Evolutionary conservation across 1,140 invertebrate genomes (phyloP), one percentile per base, ranked within the genome.

Genomic region (Aphidius ervi): DNA sequence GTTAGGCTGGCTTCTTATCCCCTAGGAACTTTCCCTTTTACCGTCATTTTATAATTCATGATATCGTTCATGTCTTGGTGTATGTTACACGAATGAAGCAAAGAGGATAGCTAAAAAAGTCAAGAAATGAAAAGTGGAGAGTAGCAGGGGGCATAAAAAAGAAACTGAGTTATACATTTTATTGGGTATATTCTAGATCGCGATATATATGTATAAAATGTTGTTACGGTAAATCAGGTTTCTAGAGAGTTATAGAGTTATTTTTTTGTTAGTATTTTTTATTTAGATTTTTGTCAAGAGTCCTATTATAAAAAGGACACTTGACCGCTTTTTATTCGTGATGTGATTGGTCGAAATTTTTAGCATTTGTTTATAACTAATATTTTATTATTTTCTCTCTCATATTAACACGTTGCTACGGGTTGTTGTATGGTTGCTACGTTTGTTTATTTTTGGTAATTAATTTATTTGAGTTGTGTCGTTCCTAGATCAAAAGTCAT

Each of bases 21-120:
- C 52, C 9, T 16, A 5, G 52, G 16, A 65, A 65, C 61, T 65
- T 65, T 65, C 63, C 60, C 63, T 65, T 65, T 65, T 65, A 65
- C 63, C 48, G 61, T 59, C 48, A 62, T 59, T 65, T 62, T 62
- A 65, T 65, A 65, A 65, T 65, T 65, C 63, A 65, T 62, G 63
- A 62, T 54, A 37, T 47, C 56, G 55, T 57, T 47, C 43, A 41
- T 62, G 60, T 62, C 45, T 62, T 43, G 55, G 47, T 62, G 60
- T 62, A 62, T 56, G 60, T 62, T 57, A 62, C 55, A 57, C 46
- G 55, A 62, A 40, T 42, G 55, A 55, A 55, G 55, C 46, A 53
- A 62, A 52, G 42, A 46, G 55, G 55, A 43, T 49, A 31, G 2
- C 23, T 1, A 31, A 4, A 31, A 31, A 31, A 31, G 4, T 31